Base-by-base conservation (phyloP, 2,797 vertebrate genomes). In the Micrastur ruficollis region DNA sequence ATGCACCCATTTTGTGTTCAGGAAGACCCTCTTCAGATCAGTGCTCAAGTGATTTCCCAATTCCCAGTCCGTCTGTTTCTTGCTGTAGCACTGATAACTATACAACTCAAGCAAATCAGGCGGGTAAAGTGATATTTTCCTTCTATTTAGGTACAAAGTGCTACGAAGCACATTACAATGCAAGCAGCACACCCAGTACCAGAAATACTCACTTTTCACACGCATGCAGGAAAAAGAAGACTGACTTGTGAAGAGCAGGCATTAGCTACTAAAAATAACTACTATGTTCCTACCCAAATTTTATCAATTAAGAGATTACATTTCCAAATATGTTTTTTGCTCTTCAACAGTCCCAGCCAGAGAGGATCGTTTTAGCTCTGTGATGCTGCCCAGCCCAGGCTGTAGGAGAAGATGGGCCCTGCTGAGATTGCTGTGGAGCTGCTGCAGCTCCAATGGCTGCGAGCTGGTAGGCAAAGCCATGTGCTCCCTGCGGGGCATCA, bases 81-180 rank as follows among this genome's bases (percentile, higher is more conserved):
- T 88, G 47, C 40, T 56, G 11, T 74, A 79, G 36, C 52, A 73
- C 56, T 47, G 87, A 58, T 49, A 29, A 86, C 55, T 74, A 10
- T 20, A 14, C 27, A 86, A 61, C 55, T 89, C 78, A 78, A 92
- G 55, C 22, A 95, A 55, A 70, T 89, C 68, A 84, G 58, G 42
- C 2, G 5, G 5, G 53, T 58, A 62, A 93, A 86, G 46, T 42
- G 38, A 38, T 84, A 71, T 81, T 85, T 96, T 78, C 42, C 47
- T 85, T 95, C 38, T 84, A 8, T 6, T 27, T 89, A 91, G 86
- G 90, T 90, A 91, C 76, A 94, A 92, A 94, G 93, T 15, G n/a
- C 42, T 72, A 49, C 1, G 8, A 85, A 95, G 67, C 73, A 47
- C 16, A 18, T 84, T 80, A 79, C 42, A 78, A 53, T 11, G 46